Evolutionary conservation across 2,113 vertebrate species (phyloP), one percentile per base, ranked within the genome.

Genomic region (Oryzias javanicus): DNA sequence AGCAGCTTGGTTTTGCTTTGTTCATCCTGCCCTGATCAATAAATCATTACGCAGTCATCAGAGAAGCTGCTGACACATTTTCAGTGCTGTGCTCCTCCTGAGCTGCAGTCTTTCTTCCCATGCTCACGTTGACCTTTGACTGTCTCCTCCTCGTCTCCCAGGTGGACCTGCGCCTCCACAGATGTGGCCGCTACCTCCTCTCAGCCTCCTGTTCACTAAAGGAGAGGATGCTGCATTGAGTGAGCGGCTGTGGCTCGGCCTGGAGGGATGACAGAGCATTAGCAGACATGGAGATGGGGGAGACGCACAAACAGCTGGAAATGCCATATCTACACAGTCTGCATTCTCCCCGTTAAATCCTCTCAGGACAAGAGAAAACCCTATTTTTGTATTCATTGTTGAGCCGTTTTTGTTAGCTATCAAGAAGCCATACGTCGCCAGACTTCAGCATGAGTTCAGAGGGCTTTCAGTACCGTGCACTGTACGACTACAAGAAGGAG

Each of bases 401-500:
- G 6, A 24, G 49, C 27, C 40, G 14, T 55, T 71, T 73, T 72
- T 67, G 24, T 52, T 3, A 58, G 44, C 42, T 45, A 15, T 49
- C 6, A 29, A 42, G 17, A 79, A 80, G 80, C 79, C 82, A 75
- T 63, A 76, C 15, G 1, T 4, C 16, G 47, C 5, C 3, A 19
- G 45, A 0, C 24, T 22, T 44, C 51, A 65, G 46, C 16, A 92
- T 92, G 91, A 75, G 82, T 51, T 85, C 93, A 0, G 94, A 96
- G 10, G 93, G 94, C 5, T 95, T 95, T 69, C 95, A 95, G 83
- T 97, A 96, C 87, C 89, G 93, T 0, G 94, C 94, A 0, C 89
- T 97, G 61, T 96, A 96, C 82, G 91, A 92, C 0, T 97, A 95
- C 84, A 89, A 89, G 80, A 95, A 93, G 79, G 94, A 98, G 78